Evolutionary conservation across 2,797 vertebrate genomes (phyloP), one percentile per base, ranked within the genome.

Genomic region (Labroides dimidiatus): DNA sequence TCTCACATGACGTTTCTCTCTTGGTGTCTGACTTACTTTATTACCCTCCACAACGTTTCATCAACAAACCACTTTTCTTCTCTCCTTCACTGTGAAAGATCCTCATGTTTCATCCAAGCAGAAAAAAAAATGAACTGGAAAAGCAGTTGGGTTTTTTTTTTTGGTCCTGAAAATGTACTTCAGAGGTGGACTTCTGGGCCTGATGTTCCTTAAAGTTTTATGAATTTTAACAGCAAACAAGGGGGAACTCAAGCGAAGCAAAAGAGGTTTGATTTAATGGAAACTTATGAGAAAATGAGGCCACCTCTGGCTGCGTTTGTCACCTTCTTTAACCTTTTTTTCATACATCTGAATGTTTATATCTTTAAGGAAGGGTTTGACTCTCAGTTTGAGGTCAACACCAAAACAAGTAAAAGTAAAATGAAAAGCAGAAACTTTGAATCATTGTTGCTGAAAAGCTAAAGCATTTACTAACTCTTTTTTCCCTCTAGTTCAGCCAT

Each of bases 1-100:
- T 27, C 53, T 48, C 30, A 55, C 71, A 44, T 72, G 16, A 16
- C 67, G 54, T 77, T 61, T 69, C 42, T 36, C 11, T 63, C 2
- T 6, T 27, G 14, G 1, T 10, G 1, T 43, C 41, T 61, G 2
- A 48, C 20, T 45, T 72, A 11, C 27, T 71, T 76, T 51, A 54
- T 39, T 48, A 23, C 14, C 23, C 37, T 50, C 58, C 17, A 51
- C 0, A 7, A 53, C 14, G 69, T 61, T 69, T 75, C 30, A 49
- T 60, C 39, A 36, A 20, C 36, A 27, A 56, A 39, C 36, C 53
- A 53, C 59, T 13, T 21, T 24, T 49, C 59, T 23, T 21, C 10
- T 58, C 42, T 65, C 15, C 7, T 7, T 48, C n/a, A 42, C 24
- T 48, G 20, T 49, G 17, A 75, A 70, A 69, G 63, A 64, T 37